Conservation (phyloP, 2,113 vertebrate species). For the Psettodes erumei region DNA sequence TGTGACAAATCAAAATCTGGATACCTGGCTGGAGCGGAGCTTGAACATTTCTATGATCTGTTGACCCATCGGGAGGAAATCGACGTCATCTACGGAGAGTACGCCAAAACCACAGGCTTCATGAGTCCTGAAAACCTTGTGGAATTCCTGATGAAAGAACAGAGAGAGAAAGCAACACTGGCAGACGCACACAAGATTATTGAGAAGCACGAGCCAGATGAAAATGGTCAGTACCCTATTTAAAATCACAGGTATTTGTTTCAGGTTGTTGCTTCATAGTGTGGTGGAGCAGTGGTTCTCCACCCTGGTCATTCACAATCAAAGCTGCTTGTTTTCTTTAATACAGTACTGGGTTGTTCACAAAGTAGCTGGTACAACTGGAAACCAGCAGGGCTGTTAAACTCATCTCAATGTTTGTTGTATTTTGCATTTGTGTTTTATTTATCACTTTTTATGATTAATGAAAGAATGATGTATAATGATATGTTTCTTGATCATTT, state of each 20-base stretch:
- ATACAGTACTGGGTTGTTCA: too few species aligned
- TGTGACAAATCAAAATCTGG: conserved; percentile 92
- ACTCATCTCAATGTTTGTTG: too few species aligned
- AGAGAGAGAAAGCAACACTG: conserved; percentile 83
- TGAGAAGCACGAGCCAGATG: conserved; percentile 88
- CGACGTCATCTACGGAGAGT: conserved; percentile 83
- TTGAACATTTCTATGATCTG: conserved; percentile 90
- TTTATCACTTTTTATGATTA: too few species aligned
- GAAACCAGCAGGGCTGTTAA: too few species aligned
- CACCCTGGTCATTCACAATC: too few species aligned
- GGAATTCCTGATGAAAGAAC: conserved; percentile 86
- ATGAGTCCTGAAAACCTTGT: conserved; percentile 88
- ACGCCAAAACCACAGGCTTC: conserved; percentile 74
- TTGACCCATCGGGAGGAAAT: conserved; percentile 92
- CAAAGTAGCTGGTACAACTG: too few species aligned
- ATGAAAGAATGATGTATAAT: too few species aligned
- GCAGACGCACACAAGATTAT: conserved; percentile 87
- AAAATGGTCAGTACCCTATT: conserved; percentile 83
- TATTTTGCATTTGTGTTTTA: too few species aligned
- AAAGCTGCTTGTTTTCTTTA: too few species aligned
- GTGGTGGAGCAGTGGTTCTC: neutral
- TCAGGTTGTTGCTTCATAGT: neutral
- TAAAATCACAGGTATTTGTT: neutral
- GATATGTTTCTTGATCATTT: too few species aligned
- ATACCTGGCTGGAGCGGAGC: conserved; percentile 89